phyloP scores from a whole-genome alignment of 1,140 invertebrate genomes.

The Xylocopa sonorina region DNA sequence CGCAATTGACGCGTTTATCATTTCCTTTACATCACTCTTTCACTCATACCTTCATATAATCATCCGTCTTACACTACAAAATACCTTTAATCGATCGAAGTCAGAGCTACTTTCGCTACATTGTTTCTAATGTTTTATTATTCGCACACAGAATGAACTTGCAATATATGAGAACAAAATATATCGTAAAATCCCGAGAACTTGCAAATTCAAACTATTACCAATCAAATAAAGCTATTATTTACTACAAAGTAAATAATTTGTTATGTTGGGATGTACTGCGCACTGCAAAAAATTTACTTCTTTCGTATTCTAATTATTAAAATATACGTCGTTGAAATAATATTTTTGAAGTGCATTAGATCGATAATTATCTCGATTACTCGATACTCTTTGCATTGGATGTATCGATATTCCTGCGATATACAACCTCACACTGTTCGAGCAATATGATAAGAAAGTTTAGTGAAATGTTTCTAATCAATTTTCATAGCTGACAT shows the following conservation, averaged over 20 bases:
- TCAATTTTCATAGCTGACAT: conserved; percentile 44
- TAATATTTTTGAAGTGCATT: conserved; percentile 7
- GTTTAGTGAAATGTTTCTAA: conserved; percentile 29
- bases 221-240: background rate
- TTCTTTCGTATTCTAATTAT: background rate
- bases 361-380: conserved; percentile 25
- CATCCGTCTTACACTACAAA: no score
- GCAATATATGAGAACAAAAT: background rate
- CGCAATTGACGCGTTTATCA: background rate
- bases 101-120: background rate
- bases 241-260: background rate
- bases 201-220: background rate
- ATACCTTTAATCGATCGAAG: background rate
- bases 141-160: conserved; percentile 10
- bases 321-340: background rate
- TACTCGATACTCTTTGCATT: conserved; percentile 5
- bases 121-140: background rate
- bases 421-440: conserved; percentile 6
- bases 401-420: conserved; percentile 15
- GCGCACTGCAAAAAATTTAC: background rate
- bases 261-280: background rate
- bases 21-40: background rate
- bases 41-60: background rate
- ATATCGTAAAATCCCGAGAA: no score
- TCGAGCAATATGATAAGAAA: conserved; percentile 1